Evolutionary conservation across 2,888 invertebrate species (phyloP), one percentile per base, ranked within the genome.

Genomic region (Plagiodera versicolora): DNA sequence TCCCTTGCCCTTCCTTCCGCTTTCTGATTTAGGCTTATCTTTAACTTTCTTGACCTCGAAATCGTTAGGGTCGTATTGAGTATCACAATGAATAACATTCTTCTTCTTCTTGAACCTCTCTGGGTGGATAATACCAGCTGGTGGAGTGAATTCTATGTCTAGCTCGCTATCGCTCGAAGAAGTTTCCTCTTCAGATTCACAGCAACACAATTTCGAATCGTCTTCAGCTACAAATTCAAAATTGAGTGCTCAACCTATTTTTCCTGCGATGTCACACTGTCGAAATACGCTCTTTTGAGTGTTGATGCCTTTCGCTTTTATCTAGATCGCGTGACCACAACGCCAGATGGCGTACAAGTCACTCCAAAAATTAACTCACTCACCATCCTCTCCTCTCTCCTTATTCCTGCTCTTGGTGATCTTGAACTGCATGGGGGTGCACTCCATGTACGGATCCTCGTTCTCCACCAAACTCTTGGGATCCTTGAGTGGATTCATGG

Each of bases 121-220:
- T 1, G 87, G 82, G 67, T 85, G 86, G 53, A 89, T 86, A 39
- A 89, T 82, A 0, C 87, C 89, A 45, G 87, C 88, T 0, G 89
- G 89, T 0, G 89, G 88, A 0, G 89, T 89, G 55, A 89, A 89
- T 61, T 88, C 89, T 44, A 89, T 87, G 70, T 89, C 88, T 78
- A 88, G 83, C 58, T 89, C 88, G 1, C 85, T 86, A 62, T 88
- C 87, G 56, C 84, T 83, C 1, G 69, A 67, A 2, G 63, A 58
- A 0, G 48, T 46, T 61, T 68, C 69, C 14, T 57, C 53, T 16
- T 67, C 67, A 1, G 61, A 66, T 30, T 67, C 67, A 32, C 69
- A 70, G 51, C 66, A 69, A 52, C 75, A 76, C 20, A 65, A 56
- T 53, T 44, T 54, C 4, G 63, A 58, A 6, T 57, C 67, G 9